Conservation (phyloP, 2,113 vertebrate species). For the Casuarius casuarius region DNA sequence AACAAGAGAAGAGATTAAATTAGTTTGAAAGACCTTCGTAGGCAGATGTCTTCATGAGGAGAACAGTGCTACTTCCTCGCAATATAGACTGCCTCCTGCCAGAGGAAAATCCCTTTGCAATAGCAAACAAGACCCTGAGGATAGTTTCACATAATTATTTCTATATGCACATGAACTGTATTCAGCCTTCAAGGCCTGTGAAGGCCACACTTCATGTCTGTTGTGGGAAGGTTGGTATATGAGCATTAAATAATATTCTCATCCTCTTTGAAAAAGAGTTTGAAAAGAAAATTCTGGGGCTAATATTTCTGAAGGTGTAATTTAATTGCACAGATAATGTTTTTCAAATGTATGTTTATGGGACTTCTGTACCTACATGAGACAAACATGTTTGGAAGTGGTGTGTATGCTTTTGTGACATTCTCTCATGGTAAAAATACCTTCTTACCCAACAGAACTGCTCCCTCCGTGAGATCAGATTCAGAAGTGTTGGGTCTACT, state of each 20-base stretch:
- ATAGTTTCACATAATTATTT: neutral
- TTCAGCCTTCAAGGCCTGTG: neutral
- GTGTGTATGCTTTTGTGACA: neutral
- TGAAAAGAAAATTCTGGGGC: neutral
- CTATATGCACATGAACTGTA: neutral
- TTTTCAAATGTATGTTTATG: neutral
- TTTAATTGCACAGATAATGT: neutral
- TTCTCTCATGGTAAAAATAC: slow-evolving; percentile 49
- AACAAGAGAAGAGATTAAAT: slow-evolving; percentile 32
- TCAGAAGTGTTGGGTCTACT: slow-evolving; percentile 47
- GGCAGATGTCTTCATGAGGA: neutral
- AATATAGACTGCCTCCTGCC: neutral
- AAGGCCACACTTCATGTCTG: neutral
- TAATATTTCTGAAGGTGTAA: neutral
- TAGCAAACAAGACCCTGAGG: neutral
- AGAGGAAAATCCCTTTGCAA: neutral
- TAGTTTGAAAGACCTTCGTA: neutral
- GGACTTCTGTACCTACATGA: neutral
- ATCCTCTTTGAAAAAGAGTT: neutral
- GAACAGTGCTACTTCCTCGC: neutral
- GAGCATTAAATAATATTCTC: neutral
- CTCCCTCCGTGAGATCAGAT: neutral
- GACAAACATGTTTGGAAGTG: neutral
- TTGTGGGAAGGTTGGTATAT: neutral
- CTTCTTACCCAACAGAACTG: neutral